Evolutionary conservation across 2,888 invertebrate species (phyloP).

Genomic region (Philereme transversata): DNA sequence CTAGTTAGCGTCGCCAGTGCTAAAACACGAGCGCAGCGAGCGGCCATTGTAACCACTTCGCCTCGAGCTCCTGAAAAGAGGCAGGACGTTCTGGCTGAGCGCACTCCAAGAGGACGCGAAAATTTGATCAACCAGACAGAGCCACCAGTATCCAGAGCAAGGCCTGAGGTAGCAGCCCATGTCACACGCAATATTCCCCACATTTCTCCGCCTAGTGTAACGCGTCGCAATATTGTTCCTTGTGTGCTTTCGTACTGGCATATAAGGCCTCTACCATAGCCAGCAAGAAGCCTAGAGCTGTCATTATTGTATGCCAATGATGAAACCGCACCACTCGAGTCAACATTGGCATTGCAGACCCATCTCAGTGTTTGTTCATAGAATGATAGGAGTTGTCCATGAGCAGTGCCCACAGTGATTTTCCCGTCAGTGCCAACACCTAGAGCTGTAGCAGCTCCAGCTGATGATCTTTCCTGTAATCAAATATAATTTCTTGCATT

Average conservation of each 20-base stretch:
- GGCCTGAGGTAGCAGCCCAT: slow-evolving; percentile 75
- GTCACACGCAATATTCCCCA: slow-evolving; percentile 76
- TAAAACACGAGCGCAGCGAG: slow-evolving; percentile 85
- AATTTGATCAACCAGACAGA: slow-evolving; percentile 97
- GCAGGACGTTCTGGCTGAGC: slow-evolving; percentile 95
- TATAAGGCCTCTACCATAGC: slow-evolving; percentile 91
- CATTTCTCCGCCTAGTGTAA: slow-evolving; percentile 76
- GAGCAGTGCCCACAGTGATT: slow-evolving; percentile 96
- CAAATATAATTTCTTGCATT: slow-evolving; percentile 6
- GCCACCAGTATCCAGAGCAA: slow-evolving; percentile 94
- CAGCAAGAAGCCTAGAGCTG: slow-evolving; percentile 91
- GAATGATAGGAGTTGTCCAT: slow-evolving; percentile 92
- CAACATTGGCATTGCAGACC: slow-evolving; percentile 89
- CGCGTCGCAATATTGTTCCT: slow-evolving; percentile 77
- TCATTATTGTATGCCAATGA: slow-evolving; percentile 94
- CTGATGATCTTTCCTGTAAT: slow-evolving; percentile 92
- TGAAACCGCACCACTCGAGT: slow-evolving; percentile 89
- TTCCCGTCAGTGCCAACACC: slow-evolving; percentile 87
- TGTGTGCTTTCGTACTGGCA: slow-evolving; percentile 94
- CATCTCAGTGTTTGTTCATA: slow-evolving; percentile 93
- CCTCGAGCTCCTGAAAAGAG: slow-evolving; percentile 98
- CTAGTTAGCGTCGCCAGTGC: slow-evolving; percentile 97
- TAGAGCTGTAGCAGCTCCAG: slow-evolving; percentile 94
- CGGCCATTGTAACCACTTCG: slow-evolving; percentile 85
- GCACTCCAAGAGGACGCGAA: slow-evolving; percentile 93